A percentile compares a stretch with the other conserved stretches of the same genome.
phyloP scores from a whole-genome alignment of 2,888 invertebrate genomes.

The Molorchus minor region DNA sequence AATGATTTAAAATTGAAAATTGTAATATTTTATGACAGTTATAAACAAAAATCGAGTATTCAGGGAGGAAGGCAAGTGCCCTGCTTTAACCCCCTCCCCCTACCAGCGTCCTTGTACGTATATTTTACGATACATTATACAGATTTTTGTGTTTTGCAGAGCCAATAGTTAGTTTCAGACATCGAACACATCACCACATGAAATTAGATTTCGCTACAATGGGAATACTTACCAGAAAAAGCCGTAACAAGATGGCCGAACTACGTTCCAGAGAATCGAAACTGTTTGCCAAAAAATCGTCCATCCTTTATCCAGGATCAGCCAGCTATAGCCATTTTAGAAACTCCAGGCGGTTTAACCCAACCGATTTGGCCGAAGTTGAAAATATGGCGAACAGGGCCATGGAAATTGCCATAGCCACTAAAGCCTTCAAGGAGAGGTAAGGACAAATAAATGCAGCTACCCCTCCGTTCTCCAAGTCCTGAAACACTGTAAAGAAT shows the following conservation, averaged over 20 bases:
- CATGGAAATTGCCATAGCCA: constrained; percentile 65
- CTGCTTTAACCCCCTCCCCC: no score
- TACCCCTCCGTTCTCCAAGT: no score
- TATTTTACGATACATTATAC: no score
- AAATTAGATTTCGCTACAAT: constrained; percentile 47
- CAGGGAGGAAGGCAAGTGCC: no score
- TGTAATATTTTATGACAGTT: no score
- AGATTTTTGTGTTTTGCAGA: no score
- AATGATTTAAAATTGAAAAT: no score
- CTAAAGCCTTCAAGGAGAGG: constrained; percentile 64
- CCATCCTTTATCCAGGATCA: constrained; percentile 59
- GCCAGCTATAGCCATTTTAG: constrained; percentile 62
- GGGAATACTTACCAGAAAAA: constrained; percentile 46
- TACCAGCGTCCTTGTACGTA: no score
- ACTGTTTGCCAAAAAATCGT: constrained; percentile 54
- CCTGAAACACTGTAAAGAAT: no score
- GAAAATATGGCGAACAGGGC: constrained; percentile 63
- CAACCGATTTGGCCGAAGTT: constrained; percentile 60
- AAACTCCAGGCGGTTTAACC: constrained; percentile 56
- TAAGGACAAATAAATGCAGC: constrained; percentile 45
- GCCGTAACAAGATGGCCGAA: constrained; percentile 57
- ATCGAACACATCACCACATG: constrained; percentile 38
- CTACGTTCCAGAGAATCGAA: constrained; percentile 58
- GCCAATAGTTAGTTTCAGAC: constrained; percentile 31
- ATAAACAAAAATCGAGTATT: no score